A percentile compares a stretch with the other conserved stretches of the same genome.
These are phyloP conservation scores for Caenorhabditis uteleia DNA, from an alignment of 2,888 invertebrate genomes.

Conservation along the genomic window DNA sequence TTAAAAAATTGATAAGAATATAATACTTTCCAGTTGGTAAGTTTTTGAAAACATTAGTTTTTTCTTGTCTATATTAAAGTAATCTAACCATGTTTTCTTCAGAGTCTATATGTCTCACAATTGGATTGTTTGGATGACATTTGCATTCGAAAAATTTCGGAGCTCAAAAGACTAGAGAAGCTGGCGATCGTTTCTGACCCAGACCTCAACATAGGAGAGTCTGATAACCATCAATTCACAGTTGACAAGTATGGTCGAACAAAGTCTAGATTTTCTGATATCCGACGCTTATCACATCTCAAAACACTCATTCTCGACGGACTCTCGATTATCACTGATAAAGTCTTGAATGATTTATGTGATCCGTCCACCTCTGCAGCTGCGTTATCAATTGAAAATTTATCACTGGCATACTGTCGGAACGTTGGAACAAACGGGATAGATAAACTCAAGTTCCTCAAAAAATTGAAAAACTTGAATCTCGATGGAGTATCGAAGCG, in stretches of 20 bases:
- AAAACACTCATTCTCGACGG: constrained; percentile 50
- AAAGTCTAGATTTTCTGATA: no score
- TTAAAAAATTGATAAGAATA: no score
- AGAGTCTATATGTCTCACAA: constrained; percentile 6
- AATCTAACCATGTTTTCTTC: no score
- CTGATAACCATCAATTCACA: no score
- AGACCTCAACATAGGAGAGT: no score
- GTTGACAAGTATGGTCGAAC: neutral
- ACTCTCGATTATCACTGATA: constrained; percentile 44
- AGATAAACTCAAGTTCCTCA: constrained; percentile 13
- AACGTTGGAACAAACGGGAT: constrained; percentile 42
- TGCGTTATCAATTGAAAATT: constrained; percentile 10
- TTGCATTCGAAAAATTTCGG: neutral
- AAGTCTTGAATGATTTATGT: constrained; percentile 34
- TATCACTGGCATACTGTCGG: constrained; percentile 49
- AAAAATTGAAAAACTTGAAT: constrained; percentile 41
- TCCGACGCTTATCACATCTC: constrained; percentile 31
- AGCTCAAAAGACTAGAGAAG: constrained; percentile 8
- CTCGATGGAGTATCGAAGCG: constrained; percentile 51
- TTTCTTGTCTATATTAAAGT: no score
- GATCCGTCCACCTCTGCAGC: constrained; percentile 11
- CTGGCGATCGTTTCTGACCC: constrained; percentile 26
- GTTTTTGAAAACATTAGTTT: no score
- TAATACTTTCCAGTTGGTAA: no score
- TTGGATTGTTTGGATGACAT: neutral